Evolutionary conservation across 2,888 invertebrate species (phyloP), one percentile per base, ranked within the genome.

Genomic region (Caenorhabditis wallacei): DNA sequence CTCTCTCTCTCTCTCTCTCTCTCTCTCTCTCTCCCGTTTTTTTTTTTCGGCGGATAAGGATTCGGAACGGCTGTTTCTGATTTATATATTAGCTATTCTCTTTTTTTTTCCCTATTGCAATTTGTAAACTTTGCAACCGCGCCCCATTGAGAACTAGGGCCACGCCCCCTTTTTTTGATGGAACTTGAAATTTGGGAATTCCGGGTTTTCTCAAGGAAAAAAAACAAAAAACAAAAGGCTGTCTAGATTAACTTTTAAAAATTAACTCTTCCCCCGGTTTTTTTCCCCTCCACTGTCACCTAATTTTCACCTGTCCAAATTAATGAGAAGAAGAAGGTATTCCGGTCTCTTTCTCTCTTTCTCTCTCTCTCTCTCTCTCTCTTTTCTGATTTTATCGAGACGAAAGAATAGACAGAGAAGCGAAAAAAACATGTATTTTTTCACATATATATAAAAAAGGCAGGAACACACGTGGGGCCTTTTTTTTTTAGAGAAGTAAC

Each of bases 241-340:
- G n/a, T n/a, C n/a, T n/a, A n/a, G n/a, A n/a, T n/a, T n/a, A 18
- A 51, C 51, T 51, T 51, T 51, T 51, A 51, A 51, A 51, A 51
- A 20, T 51, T 51, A 51, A 5, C 51, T 51, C 51, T 18, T 18
- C 46, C 13, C 46, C 46, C 46, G 16, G 2, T 46, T 18, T 30
- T 30, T 8, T 30, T 30, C 30, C 30, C 30, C 30, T 30, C 30
- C 8, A 3, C 30, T 30, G 40, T 40, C 40, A 10, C 24, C n/a
- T 54, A 24, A 2, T 26, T 26, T 26, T 26, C 13, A 24, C 54
- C 40, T 40, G 13, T 40, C 40, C 13, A 40, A 26, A 43, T 46
- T 63, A 16, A 63, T 24, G 46, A 63, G n/a, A 13, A n/a, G 30
- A 35, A 40, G 22, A 22, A 40, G 24, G 43, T 61, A 61, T 61